These are phyloP conservation scores for Apus apus DNA, from an alignment of 2,113 vertebrate species.

Conservation along the genomic window DNA sequence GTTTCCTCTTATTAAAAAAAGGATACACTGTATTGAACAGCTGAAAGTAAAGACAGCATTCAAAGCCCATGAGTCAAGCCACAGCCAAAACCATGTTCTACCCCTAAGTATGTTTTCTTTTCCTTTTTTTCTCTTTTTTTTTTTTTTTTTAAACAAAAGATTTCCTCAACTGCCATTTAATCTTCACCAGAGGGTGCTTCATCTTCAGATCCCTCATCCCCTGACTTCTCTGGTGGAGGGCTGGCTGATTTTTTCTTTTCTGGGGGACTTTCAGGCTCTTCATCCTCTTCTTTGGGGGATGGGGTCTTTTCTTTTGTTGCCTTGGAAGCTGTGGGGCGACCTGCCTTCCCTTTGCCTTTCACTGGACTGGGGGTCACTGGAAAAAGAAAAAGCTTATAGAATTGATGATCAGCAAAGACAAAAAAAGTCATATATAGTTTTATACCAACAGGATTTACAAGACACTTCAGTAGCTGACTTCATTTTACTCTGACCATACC, in stretches of 20 bases:
- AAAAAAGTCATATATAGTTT: background rate
- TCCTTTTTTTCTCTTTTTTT: conserved; percentile 30
- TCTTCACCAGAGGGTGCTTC: conserved; percentile 96
- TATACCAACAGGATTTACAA: background rate
- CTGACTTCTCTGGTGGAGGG: conserved; percentile 88
- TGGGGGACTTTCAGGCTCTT: conserved; percentile 88
- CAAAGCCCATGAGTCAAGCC: conserved; percentile 85
- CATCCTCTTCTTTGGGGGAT: conserved; percentile 92
- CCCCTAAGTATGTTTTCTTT: conserved; percentile 74
- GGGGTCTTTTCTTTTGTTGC: conserved; percentile 93
- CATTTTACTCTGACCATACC: background rate
- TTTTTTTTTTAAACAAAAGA: conserved; percentile 74
- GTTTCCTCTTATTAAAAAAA: conserved; percentile 70
- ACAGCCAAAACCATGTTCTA: conserved; percentile 83
- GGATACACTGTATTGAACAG: conserved; percentile 73
- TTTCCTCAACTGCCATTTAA: conserved; percentile 83
- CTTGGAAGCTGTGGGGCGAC: conserved; percentile 92
- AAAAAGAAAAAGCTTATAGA: conserved; percentile 31
- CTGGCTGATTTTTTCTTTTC: conserved; percentile 86
- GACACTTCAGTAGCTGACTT: background rate
- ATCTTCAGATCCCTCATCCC: conserved; percentile 95
- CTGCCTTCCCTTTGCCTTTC: conserved; percentile 96
- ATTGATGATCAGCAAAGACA: background rate
- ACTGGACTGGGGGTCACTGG: conserved; percentile 95
- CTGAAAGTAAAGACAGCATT: conserved; percentile 78